Percentiles rank a stretch among this genome's conserved stretches.
Conservation (phyloP, 2,113 vertebrate species). For the Octodon degus region DNA sequence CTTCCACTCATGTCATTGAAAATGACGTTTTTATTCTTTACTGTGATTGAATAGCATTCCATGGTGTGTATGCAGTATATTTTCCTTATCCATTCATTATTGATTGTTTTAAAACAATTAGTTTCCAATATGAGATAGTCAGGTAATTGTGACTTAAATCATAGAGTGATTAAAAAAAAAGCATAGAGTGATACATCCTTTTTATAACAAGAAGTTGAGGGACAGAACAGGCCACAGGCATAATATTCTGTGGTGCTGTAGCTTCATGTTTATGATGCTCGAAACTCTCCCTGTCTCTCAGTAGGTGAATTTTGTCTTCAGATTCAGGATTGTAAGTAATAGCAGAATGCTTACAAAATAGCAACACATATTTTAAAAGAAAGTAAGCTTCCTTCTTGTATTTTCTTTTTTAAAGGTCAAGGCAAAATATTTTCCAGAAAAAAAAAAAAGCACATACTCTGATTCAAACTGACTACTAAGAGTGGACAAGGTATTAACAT, state of each 20-base stretch:
- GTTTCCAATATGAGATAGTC: not conserved
- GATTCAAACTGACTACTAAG: not conserved
- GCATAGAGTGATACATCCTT: not conserved
- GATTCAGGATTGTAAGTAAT: not conserved
- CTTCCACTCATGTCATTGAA: too few species aligned
- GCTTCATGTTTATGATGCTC: too few species aligned
- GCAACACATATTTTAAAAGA: not conserved
- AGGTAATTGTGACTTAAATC: not conserved
- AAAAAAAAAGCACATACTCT: not conserved
- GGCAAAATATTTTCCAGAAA: not conserved
- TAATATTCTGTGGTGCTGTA: too few species aligned
- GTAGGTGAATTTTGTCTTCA: not conserved
- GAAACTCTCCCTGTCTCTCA: not conserved
- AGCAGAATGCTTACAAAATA: not conserved
- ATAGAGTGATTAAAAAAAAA: not conserved
- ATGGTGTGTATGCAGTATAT: not conserved
- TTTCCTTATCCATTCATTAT: not conserved
- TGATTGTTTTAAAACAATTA: not conserved
- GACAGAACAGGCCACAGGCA: accelerated
- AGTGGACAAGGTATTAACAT: not conserved
- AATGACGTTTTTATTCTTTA: not conserved
- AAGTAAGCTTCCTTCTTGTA: not conserved
- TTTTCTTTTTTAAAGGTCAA: not conserved
- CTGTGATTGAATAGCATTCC: not conserved
- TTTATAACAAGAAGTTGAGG: not conserved